Evolutionary conservation across 2,888 invertebrate species (phyloP).

Genomic region (Scrobipalpa costella): DNA sequence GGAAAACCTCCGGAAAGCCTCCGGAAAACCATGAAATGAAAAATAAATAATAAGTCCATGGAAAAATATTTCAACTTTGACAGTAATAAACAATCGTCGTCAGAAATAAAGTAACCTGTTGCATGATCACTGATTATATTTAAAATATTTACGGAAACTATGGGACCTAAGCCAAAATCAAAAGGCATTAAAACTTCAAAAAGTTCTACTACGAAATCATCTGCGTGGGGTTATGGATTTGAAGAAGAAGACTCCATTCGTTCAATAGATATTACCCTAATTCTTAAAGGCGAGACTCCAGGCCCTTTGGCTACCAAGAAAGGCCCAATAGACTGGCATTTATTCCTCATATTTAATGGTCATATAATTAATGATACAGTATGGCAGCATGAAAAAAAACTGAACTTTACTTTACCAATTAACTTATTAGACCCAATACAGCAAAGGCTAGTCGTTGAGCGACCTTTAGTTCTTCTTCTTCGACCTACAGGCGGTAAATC

Average conservation of each 20-base stretch:
- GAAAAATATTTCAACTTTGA: no score
- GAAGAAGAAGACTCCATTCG: no score
- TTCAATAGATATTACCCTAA: slow-evolving; percentile 29
- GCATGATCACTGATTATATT: no score
- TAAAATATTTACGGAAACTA: no score
- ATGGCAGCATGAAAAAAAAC: slow-evolving; percentile 48
- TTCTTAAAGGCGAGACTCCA: slow-evolving; percentile 48
- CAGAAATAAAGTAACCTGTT: no score
- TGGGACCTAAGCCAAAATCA: no score
- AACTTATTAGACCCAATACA: slow-evolving; percentile 39
- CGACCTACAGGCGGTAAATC: slow-evolving; percentile 52
- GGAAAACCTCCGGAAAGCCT: no score
- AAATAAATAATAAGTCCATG: no score
- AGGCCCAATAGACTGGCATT: background rate
- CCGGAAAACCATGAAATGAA: no score
- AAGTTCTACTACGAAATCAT: background rate
- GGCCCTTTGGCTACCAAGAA: slow-evolving; percentile 30
- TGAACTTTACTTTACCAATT: slow-evolving; percentile 49
- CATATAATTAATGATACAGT: slow-evolving; percentile 48
- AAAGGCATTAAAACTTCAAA: no score
- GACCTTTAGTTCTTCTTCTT: slow-evolving; percentile 62
- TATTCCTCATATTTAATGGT: background rate
- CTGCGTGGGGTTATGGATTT: no score
- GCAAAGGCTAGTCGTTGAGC: slow-evolving; percentile 50
- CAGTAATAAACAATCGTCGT: no score